Percentiles rank a stretch among this genome's conserved stretches.
Conservation (phyloP, 1,140 invertebrate genomes). For the Neodiprion lecontei region DNA sequence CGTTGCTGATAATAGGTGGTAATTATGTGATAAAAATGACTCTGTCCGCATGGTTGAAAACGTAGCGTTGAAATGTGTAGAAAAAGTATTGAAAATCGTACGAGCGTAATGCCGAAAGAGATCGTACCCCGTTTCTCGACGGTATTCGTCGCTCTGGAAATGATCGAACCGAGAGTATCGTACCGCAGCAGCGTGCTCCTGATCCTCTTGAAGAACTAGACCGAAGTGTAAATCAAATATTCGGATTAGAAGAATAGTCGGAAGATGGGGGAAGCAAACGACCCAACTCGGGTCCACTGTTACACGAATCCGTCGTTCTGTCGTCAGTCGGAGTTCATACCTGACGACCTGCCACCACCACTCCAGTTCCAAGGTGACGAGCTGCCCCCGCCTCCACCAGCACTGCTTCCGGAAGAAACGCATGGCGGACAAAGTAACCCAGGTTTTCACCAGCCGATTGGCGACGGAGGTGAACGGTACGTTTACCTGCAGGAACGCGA, state of each 20-base stretch:
- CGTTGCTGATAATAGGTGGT: no score
- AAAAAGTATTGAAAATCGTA: not conserved
- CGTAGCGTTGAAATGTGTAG: no score
- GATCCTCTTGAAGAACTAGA: conserved; percentile 33
- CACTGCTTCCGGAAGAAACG: conserved; percentile 26
- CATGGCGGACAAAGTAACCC: conserved; percentile 49
- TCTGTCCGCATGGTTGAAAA: no score
- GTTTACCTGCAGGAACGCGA: conserved; percentile 46
- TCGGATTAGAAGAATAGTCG: not conserved
- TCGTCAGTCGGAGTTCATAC: conserved; percentile 71
- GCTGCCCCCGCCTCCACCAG: conserved; percentile 47
- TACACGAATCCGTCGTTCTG: conserved; percentile 81
- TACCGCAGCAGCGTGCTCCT: conserved; percentile 47
- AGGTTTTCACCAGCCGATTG: conserved; percentile 38
- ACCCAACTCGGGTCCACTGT: conserved; percentile 56
- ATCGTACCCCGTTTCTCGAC: not conserved
- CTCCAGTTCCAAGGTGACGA: conserved; percentile 19
- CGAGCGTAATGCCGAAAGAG: not conserved
- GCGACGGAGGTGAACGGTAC: conserved; percentile 38
- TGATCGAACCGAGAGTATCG: conserved; percentile 38
- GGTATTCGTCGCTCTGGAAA: conserved; percentile 41
- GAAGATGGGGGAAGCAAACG: conserved; percentile 28
- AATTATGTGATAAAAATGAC: no score
- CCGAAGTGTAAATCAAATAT: conserved; percentile 5
- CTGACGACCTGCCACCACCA: conserved; percentile 23